These are phyloP conservation scores for Rhabdomys dilectus DNA, from an alignment of 2,113 vertebrate species.

Conservation along the genomic window DNA sequence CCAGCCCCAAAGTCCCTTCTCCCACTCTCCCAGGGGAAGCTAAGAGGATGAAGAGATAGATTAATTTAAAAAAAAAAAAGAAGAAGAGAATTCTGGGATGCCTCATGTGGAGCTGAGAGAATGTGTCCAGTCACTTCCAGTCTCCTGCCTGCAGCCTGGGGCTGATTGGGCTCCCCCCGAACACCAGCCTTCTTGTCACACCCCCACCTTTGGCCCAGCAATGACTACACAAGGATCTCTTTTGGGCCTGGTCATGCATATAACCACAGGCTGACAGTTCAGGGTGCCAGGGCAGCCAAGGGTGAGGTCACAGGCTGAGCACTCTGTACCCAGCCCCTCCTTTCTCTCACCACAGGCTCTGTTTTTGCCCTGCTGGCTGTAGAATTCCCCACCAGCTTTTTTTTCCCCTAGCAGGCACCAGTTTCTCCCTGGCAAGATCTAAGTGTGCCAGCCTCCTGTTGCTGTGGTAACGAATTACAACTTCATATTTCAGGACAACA, in stretches of 20 bases:
- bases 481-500: not conserved
- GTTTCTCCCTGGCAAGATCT: not conserved
- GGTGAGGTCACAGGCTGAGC: slow-evolving; percentile 75
- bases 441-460: slow-evolving; percentile 9
- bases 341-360: slow-evolving; percentile 3
- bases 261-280: slow-evolving; percentile 71
- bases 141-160: not conserved
- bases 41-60: not conserved
- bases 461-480: slow-evolving; percentile 26
- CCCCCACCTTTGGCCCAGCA: slow-evolving; percentile 58
- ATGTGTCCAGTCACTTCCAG: not conserved
- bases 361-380: not conserved
- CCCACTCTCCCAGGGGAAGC: not conserved
- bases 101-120: not conserved
- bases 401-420: not conserved
- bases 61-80: not conserved
- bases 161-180: not conserved
- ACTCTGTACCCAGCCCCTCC: not conserved
- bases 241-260: slow-evolving; percentile 79
- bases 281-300: slow-evolving; percentile 73
- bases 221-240: slow-evolving; percentile 68
- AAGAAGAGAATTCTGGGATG: not conserved
- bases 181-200: slow-evolving; percentile 55
- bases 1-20: not conserved
- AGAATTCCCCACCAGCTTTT: not conserved